Base-by-base conservation (phyloP, 2,888 invertebrate genomes). In the Sarcophaga subvicina region DNA sequence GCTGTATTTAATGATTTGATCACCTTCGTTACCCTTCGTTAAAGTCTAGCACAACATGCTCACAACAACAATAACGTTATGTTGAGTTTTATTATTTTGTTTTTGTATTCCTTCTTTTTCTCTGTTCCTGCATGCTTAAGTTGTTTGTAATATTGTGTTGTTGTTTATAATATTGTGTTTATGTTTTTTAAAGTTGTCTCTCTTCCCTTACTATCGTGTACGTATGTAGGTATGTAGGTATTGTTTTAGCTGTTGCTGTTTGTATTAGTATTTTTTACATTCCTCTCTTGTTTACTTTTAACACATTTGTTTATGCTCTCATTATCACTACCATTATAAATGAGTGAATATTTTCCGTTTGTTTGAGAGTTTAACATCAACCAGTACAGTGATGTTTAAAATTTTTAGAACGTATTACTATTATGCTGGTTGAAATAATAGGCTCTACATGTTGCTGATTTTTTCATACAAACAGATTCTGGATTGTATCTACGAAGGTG, bases 221-320 rank as follows among this genome's bases (percentile, higher is more conserved):
- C 20, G 11, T 60, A n/a, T 67, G 20, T 20, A 20, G 1, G 59
- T 54, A 8, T 37, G 37, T 8, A 37, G 37, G 10, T 37, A 37
- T 37, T 77, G 59, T 69, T 80, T n/a, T 69, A 63, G 63, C 12
- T 63, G 67, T 27, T 78, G 70, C 22, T 73, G 22, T 62, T 67
- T 17, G 20, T 20, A 20, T 20, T 77, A 77, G 59, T 80, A 83
- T 81, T 8, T 37, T 62, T 67, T 60, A 66, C 83, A 80, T 80
- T 37, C 83, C 80, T 78, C 81, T 80, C 81, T 54, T 87, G 84
- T 87, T 84, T 81, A 80, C 78, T 81, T 84, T 87, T 67, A 83
- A 76, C 87, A 87, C 84, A 81, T 87, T 87, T 84, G 80, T 76
- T 76, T 84, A 79, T 79, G 81, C 87, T 70, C 87, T 80, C 86